These are phyloP conservation scores for Cyanoramphus novaezelandiae DNA, from an alignment of 2,113 vertebrate species.

Conservation along the genomic window DNA sequence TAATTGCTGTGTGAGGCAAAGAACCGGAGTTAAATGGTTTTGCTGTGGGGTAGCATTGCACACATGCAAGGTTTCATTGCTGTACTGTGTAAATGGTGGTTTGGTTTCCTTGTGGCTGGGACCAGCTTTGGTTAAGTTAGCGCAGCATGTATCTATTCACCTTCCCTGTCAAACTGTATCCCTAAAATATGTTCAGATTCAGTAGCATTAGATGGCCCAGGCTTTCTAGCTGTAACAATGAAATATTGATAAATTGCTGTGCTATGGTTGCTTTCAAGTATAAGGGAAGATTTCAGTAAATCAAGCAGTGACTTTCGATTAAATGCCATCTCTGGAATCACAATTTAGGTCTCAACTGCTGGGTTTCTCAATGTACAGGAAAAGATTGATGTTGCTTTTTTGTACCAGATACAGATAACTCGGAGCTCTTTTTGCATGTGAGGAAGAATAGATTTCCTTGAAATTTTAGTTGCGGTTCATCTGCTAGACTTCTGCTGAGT, in stretches of 20 bases:
- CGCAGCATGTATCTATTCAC: not conserved
- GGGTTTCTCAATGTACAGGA: not conserved
- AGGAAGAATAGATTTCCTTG: not conserved
- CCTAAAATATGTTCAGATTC: not conserved
- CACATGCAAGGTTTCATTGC: not conserved
- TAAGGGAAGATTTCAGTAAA: not conserved
- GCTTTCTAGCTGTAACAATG: not conserved
- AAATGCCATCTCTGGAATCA: not conserved
- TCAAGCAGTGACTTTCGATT: not conserved
- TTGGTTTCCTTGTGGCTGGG: not conserved
- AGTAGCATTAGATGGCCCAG: not conserved
- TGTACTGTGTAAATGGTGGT: not conserved
- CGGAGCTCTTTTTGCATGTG: not conserved
- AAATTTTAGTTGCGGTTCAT: not conserved
- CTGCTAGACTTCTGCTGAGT: not conserved
- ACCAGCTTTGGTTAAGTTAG: not conserved
- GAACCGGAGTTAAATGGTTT: accelerated
- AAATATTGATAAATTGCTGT: constrained; percentile 5
- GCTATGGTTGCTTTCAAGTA: not conserved
- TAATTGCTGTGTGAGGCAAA: not conserved
- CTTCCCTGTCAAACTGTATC: not conserved
- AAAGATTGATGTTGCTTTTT: not conserved
- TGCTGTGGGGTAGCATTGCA: accelerated
- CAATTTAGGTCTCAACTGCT: not conserved
- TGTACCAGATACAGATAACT: not conserved